phyloP scores from a whole-genome alignment of 64 coral and sea anemone species.

The Actinia equina region DNA sequence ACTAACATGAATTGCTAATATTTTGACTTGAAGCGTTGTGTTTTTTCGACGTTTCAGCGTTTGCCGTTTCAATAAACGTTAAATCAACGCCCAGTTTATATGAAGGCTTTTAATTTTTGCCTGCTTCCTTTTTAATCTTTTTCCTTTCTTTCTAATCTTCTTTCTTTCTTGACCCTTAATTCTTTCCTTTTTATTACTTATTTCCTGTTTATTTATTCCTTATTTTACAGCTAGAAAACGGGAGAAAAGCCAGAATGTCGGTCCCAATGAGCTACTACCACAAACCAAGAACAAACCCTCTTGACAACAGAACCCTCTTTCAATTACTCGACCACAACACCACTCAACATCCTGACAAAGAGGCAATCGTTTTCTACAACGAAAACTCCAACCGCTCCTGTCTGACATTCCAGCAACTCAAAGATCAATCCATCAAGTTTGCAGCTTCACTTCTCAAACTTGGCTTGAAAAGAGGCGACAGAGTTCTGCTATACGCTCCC shows the following conservation, averaged over 20 bases:
- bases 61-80: no score
- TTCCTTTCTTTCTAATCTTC: no score
- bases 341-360: constrained; percentile 3
- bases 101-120: no score
- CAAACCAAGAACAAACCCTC: constrained; percentile 14
- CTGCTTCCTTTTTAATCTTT: no score
- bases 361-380: constrained; percentile 10
- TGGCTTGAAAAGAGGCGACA: constrained; percentile 4
- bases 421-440: constrained; percentile 14
- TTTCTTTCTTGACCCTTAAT: no score
- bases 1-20: no score
- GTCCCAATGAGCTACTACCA: constrained; percentile 12
- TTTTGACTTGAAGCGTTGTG: no score
- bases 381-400: neutral
- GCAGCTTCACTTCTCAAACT: constrained; percentile 8
- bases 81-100: no score
- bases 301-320: constrained; percentile 2
- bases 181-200: no score
- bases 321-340: constrained; percentile 2
- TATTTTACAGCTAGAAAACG: neutral
- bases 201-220: neutral
- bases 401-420: neutral
- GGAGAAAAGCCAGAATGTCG: neutral
- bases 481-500: neutral
- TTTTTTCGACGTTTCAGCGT: no score